Conservation (phyloP, 2,113 vertebrate species). For the Naja naja region DNA sequence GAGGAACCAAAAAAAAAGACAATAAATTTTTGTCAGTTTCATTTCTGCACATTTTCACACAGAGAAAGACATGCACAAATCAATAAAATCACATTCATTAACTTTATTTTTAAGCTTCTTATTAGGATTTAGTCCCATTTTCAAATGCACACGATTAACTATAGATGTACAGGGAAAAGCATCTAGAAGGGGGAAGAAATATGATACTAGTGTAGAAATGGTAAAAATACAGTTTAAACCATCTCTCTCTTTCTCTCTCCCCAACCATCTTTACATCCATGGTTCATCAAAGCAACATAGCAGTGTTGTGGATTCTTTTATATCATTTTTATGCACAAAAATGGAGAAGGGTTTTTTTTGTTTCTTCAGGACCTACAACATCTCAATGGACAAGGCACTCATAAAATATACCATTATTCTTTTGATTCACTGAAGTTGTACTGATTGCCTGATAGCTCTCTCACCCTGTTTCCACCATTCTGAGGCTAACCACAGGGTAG, state of each 20-base stretch:
- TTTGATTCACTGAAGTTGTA: not conserved
- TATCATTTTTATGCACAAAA: not conserved
- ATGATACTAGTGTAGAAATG: not conserved
- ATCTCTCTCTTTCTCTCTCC: not conserved
- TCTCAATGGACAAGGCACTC: not conserved
- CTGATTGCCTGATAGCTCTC: not conserved
- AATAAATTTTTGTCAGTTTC: not conserved
- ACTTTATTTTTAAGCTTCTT: not conserved
- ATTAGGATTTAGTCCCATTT: not conserved
- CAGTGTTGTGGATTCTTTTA: not conserved
- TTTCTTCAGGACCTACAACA: not conserved
- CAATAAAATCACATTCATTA: not conserved
- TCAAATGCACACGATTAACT: not conserved
- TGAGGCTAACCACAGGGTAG: not conserved
- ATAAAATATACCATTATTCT: not conserved
- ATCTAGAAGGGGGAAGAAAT: not conserved
- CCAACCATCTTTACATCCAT: not conserved
- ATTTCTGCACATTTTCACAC: not conserved
- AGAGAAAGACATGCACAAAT: not conserved
- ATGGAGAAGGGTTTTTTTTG: not conserved
- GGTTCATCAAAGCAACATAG: not conserved
- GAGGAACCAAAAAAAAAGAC: not conserved
- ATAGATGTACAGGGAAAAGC: not conserved
- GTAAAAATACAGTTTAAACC: not conserved
- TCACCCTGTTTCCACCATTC: not conserved